Evolutionary conservation across 2,797 vertebrate species (phyloP), one percentile per base, ranked within the genome.

Genomic region (Echeneis naucrates): DNA sequence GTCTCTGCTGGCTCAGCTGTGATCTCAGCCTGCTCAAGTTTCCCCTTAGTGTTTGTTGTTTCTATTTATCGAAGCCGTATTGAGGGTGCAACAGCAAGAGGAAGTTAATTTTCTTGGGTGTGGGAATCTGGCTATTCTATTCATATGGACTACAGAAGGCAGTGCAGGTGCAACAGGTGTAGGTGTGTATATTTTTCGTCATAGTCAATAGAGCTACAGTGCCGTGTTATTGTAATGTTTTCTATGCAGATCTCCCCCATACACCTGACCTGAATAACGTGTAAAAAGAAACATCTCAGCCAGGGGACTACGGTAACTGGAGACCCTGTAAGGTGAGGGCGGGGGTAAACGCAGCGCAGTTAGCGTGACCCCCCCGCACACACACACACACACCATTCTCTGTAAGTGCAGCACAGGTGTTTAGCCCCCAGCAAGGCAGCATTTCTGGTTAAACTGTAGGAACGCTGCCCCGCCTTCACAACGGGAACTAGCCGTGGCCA

Each of bases 401-500:
- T 77, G 60, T 30, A 57, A 88, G 78, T 44, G 76, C 62, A 67
- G 72, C 53, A 37, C 92, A 94, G 93, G 93, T 94, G 93, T 94
- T 94, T 91, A 88, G 90, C 92, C 89, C 87, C 88, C 80, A 93
- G 91, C 92, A 51, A 93, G 74, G 89, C 80, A 84, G 77, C 83
- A 92, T 89, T 92, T 90, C 91, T 91, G 89, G 91, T 92, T 91
- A 87, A 92, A 91, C 91, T 77, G 89, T 87, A 86, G 87, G 82
- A 91, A 89, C 81, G 83, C 87, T 48, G 88, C 92, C 89, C 89
- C 90, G 51, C 92, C 92, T 83, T 79, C 45, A 26, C 78, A 66
- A 65, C 44, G 58, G 72, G 80, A 91, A 88, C 81, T 60, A 54
- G 65, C 87, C 66, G 88, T 85, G 70, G 75, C 78, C 37, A 2